Base-by-base conservation (phyloP, 2,888 invertebrate genomes). In the Macaria notata region DNA sequence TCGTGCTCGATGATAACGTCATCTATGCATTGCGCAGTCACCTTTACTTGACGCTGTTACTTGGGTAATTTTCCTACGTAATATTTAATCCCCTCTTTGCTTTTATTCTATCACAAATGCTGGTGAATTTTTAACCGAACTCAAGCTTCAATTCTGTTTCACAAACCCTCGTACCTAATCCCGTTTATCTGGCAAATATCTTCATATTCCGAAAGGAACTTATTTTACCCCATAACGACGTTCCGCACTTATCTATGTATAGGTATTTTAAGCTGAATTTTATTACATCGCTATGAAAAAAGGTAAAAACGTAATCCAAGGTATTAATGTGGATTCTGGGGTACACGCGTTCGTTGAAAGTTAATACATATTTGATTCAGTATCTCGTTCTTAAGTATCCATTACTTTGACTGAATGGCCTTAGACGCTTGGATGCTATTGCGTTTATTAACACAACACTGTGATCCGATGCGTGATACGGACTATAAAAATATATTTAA, bases 221-320 rank as follows among this genome's bases (percentile, higher is more conserved):
- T 69, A 68, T 73, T 75, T 73, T 71, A 71, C 67, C 33, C 57
- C 65, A 75, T 76, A 74, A 70, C 71, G 48, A 9, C 71, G 73
- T 73, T 69, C 70, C 68, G 54, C 67, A 66, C 64, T 68, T 66
- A 70, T 69, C 73, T 64, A 66, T 63, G 75, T 76, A 76, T 77
- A 71, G 76, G 78, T 79, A 79, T 83, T 84, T 84, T 91, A 91
- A 91, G 90, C 90, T 89, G 90, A 88, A 87, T 90, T 91, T 91
- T 90, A 91, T 91, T 90, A 89, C 89, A 78, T 83, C 78, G 79
- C 78, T 73, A 72, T 86, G 85, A 90, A 88, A 85, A 88, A 87
- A 84, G 86, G 87, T 87, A 86, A 75, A 59, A 84, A 81, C 80
- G 79, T 88, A 88, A 89, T 88, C 88, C 86, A 78, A 79, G 81